Evolutionary conservation across 2,797 vertebrate species (phyloP), one percentile per base, ranked within the genome.

Genomic region (Orestias chungarensis): DNA sequence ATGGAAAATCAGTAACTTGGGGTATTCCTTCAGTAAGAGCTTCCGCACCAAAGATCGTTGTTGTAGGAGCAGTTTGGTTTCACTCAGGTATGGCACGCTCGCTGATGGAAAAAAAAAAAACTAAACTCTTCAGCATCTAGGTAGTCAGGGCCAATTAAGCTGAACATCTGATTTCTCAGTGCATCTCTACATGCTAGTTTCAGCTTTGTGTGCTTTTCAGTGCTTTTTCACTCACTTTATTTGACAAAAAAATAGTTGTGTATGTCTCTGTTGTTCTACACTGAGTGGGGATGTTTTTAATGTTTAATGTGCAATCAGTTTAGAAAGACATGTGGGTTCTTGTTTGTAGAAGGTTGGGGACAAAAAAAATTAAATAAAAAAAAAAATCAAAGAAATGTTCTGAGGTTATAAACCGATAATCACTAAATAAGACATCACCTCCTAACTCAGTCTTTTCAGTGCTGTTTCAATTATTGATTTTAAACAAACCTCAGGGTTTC

Each of bases 341-440:
- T 89, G 86, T 91, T 83, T 82, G 87, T 93, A 90, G 88, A 88
- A 76, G 62, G 72, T 88, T 84, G 89, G 78, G 47, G 59, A 38
- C 35, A 31, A 11, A 64, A 40, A 64, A 62, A 35, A 61, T 35
- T 9, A 42, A 40, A 62, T 73, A 66, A 76, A 80, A 87, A 80
- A 78, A 81, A 88, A 76, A 80, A 64, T 74, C 25, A 87, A 87
- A 85, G 79, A 88, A 91, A 91, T 92, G 91, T 92, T 89, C 68
- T 74, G 46, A 81, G 84, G 86, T 67, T 59, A 76, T 77, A 59
- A 80, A 68, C 71, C 75, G 75, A 70, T 73, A 25, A 42, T 61
- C 74, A 80, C 75, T 75, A 59, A 25, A 64, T 74, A 46, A 23
- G 59, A 27, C 38, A 66, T 52, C 40, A 59, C 20, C 40, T 64